Base-by-base conservation (phyloP, 2,888 invertebrate species). In the Mechanitis mazaeus region DNA sequence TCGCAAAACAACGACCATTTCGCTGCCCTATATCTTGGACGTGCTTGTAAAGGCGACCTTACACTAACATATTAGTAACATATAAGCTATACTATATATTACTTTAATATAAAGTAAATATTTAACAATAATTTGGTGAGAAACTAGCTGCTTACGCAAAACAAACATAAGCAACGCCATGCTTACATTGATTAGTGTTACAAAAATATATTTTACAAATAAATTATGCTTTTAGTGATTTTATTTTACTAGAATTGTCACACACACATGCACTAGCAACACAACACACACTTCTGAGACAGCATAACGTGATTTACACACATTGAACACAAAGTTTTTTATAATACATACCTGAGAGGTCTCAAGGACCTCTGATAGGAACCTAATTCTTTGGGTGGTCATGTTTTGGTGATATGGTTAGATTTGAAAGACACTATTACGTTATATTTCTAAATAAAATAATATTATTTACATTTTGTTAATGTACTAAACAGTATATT, bases 61-160 rank as follows among this genome's bases (percentile, higher is more conserved):
- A 83, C 72, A 68, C 76, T 83, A 81, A 74, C 71, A 72, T 72
- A 74, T 79, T 76, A 84, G 80, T 83, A 20, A 20, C 20, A 20
- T 20, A 20, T 20, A 20, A 20, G 20, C 20, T 20, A 20, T 20
- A 83, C 83, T 83, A 82, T 82, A 80, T 84, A 84, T 79, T 76
- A 84, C 80, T 83, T 84, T 83, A 84, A 83, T 83, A 80, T 84
- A 84, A 85, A 85, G 81, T 83, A 85, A 82, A 71, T 61, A 56
- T 58, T 59, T 47, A 59, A 63, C 33, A 59, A 61, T 56, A n/a
- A 60, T 63, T 67, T 67, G 59, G 64, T 67, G 64, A 64, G 38
- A 58, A 56, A 65, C 61, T 64, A 64, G 66, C 61, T 61, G 63
- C 59, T 59, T 60, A 1, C 55, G 53, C 31, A 54, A 11, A 57